Percentiles rank a stretch among this genome's conserved stretches.
Evolutionary conservation across 2,888 invertebrate genomes (phyloP).

Genomic region (Pediacus dermestoides): DNA sequence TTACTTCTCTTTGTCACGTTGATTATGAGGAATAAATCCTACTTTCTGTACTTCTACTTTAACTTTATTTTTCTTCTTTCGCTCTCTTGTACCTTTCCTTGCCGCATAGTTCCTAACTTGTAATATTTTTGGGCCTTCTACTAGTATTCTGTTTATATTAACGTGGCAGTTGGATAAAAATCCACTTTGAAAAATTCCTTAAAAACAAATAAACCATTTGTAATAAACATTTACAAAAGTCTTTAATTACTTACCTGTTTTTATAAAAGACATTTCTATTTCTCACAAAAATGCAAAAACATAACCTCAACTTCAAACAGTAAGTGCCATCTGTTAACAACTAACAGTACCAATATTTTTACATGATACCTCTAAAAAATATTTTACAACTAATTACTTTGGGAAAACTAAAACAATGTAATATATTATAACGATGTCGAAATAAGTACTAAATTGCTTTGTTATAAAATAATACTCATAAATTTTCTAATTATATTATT

Average conservation of each 20-base stretch:
- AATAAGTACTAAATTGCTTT: no score
- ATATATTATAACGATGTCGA: no score
- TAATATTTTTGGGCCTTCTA: conserved; percentile 8
- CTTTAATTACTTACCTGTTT: neutral
- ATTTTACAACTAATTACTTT: no score
- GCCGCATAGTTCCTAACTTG: conserved; percentile 62
- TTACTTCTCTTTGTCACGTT: conserved; percentile 57
- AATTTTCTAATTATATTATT: no score
- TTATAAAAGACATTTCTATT: conserved; percentile 6
- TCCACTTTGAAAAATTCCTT: neutral
- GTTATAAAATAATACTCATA: no score
- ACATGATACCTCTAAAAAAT: no score
- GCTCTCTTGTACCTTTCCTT: conserved; percentile 78
- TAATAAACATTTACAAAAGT: neutral
- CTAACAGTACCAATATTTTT: no score
- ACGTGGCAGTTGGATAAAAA: neutral
- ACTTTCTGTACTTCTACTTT: conserved; percentile 73
- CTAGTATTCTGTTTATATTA: conserved; percentile 8
- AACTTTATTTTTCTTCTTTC: conserved; percentile 68
- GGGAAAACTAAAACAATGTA: no score
- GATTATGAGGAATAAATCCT: conserved; percentile 70
- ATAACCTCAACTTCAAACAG: no score
- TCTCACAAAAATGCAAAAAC: no score
- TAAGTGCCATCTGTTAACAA: no score
- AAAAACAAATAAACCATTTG: neutral